Conservation (phyloP, 2,113 vertebrate genomes). For the Struthidea cinerea region DNA sequence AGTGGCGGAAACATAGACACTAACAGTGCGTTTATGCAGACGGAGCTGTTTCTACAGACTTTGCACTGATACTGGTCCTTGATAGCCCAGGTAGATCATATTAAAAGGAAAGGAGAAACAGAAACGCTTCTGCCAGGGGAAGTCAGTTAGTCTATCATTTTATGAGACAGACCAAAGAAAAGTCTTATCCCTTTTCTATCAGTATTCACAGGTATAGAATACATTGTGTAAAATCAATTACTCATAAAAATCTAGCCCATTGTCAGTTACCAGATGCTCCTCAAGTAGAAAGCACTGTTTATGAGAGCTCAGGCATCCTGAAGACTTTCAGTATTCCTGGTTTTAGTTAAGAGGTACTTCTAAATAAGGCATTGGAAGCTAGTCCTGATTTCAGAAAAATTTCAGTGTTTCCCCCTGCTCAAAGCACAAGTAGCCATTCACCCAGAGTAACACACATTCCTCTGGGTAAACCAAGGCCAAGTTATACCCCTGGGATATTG, state of each 20-base stretch:
- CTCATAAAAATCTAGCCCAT: background rate
- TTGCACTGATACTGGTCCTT: background rate
- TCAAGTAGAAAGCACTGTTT: background rate
- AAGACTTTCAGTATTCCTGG: background rate
- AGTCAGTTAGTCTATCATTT: background rate
- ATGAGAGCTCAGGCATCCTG: background rate
- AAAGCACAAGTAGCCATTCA: background rate
- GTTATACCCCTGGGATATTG: background rate
- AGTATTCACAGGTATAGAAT: background rate
- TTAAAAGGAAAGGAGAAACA: background rate
- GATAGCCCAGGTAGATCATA: background rate
- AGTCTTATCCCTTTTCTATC: background rate
- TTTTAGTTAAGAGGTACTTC: background rate
- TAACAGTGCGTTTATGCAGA: background rate
- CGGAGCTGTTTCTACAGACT: background rate
- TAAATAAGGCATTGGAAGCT: background rate
- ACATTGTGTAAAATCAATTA: background rate
- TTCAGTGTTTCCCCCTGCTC: background rate
- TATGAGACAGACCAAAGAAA: background rate
- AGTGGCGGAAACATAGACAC: background rate
- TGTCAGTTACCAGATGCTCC: background rate
- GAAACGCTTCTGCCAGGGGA: background rate
- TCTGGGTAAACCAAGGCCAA: background rate
- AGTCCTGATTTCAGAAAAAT: background rate
- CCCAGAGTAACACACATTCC: background rate